Conservation (phyloP, 2,888 invertebrate species). For the Syrphus vitripennis region DNA sequence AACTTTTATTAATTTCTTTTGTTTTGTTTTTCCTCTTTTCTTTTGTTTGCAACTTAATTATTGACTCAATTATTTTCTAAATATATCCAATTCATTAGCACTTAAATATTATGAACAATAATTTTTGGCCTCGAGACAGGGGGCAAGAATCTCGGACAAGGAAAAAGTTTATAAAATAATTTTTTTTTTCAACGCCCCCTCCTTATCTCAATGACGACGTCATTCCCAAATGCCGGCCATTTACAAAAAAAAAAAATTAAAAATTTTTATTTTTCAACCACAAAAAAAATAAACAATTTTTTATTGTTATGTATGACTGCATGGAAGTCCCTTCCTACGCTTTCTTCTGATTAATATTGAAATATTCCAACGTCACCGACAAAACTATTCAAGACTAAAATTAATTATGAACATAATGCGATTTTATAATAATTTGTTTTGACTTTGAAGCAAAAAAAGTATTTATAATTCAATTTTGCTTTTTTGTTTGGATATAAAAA, state of each 20-base stretch:
- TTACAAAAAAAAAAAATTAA: not conserved
- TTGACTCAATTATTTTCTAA: not conserved
- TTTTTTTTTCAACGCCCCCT: conserved; percentile 24
- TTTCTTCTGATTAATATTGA: not conserved
- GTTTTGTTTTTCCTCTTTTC: not conserved
- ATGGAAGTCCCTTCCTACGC: conserved; percentile 2
- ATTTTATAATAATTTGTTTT: conserved; percentile 32
- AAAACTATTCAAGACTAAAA: conserved; percentile 29
- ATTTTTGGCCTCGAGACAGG: conserved; percentile 42
- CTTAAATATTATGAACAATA: conserved; percentile 35
- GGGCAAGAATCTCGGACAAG: not conserved
- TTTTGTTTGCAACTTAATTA: conserved; percentile 4
- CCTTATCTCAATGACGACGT: conserved; percentile 14
- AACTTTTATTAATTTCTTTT: not conserved
- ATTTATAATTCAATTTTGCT: not conserved
- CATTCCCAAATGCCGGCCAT: conserved; percentile 24
- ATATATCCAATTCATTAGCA: conserved; percentile 31
- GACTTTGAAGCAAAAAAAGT: not conserved
- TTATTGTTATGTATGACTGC: not conserved
- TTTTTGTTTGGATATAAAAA: not conserved
- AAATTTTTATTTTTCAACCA: not conserved
- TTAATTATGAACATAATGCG: conserved; percentile 54
- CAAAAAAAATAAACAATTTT: not conserved
- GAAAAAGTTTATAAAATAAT: conserved; percentile 6
- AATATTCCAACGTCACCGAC: conserved; percentile 15